Conservation (phyloP, 1,140 invertebrate genomes). For the Oedothorax gibbosus region DNA sequence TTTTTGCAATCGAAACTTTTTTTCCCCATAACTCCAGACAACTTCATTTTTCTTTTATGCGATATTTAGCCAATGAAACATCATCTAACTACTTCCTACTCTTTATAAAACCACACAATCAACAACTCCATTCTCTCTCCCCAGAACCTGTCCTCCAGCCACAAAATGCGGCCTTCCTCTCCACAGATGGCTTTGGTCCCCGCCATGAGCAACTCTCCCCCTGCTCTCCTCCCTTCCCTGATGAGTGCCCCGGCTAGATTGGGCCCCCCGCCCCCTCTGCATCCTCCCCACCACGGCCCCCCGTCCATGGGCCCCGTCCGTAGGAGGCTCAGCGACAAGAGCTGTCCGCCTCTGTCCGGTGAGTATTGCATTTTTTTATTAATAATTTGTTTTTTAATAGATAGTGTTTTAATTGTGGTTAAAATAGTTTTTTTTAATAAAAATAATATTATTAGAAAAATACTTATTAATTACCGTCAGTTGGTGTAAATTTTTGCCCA, state of each 20-base stretch:
- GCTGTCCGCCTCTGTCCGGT: conserved; percentile 58
- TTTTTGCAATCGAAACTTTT: no score
- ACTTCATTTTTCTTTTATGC: not conserved
- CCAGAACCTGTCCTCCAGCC: conserved; percentile 25
- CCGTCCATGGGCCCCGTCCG: conserved; percentile 56
- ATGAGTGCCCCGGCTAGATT: conserved; percentile 58
- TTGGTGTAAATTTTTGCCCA: no score
- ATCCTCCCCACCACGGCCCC: conserved; percentile 44
- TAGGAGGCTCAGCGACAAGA: conserved; percentile 63
- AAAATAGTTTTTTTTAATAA: no score
- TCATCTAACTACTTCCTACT: not conserved
- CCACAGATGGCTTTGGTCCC: conserved; percentile 54
- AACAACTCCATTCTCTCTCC: not conserved
- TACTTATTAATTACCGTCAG: no score
- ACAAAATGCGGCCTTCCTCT: conserved; percentile 43
- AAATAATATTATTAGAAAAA: no score
- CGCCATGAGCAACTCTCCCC: conserved; percentile 47
- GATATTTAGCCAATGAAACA: not conserved
- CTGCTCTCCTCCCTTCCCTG: conserved; percentile 54
- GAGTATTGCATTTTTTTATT: not conserved
- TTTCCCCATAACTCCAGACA: no score
- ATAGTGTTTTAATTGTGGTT: no score
- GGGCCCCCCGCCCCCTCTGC: conserved; percentile 34
- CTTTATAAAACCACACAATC: not conserved
- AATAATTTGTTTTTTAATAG: no score